Conservation (phyloP, 2,113 vertebrate genomes). For the Pangasianodon hypophthalmus region DNA sequence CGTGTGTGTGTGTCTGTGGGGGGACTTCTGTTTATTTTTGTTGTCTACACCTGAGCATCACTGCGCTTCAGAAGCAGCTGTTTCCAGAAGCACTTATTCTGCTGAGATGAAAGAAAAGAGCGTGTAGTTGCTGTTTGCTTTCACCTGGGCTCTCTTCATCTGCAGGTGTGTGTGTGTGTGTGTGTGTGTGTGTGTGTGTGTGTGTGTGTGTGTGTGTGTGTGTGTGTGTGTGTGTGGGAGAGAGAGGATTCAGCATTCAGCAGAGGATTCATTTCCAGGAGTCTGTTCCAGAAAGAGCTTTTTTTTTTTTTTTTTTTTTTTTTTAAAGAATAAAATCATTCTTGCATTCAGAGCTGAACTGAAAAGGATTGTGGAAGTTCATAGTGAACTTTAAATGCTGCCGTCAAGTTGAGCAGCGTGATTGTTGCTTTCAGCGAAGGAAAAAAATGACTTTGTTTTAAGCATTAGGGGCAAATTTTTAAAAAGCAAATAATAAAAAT, state of each 20-base stretch:
- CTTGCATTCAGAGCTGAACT: not conserved
- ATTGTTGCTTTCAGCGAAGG: not conserved
- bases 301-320: not conserved
- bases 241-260: not conserved
- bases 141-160: constrained; percentile 10
- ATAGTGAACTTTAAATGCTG: no score
- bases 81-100: not conserved
- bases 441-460: not conserved
- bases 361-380: no score
- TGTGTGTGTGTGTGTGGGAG: not conserved
- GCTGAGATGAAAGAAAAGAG: constrained; percentile 25
- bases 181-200: constrained; percentile 17
- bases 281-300: not conserved
- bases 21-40: not conserved
- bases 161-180: constrained; percentile 25
- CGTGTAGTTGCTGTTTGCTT: not conserved
- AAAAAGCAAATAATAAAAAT: not conserved
- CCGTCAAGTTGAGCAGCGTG: not conserved
- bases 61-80: constrained; percentile 2
- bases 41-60: not conserved
- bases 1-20: not conserved
- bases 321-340: not conserved
- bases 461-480: not conserved
- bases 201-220: constrained; percentile 22
- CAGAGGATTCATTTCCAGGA: not conserved